Conservation (phyloP, 2,888 invertebrate species). For the Hylaea fasciaria region DNA sequence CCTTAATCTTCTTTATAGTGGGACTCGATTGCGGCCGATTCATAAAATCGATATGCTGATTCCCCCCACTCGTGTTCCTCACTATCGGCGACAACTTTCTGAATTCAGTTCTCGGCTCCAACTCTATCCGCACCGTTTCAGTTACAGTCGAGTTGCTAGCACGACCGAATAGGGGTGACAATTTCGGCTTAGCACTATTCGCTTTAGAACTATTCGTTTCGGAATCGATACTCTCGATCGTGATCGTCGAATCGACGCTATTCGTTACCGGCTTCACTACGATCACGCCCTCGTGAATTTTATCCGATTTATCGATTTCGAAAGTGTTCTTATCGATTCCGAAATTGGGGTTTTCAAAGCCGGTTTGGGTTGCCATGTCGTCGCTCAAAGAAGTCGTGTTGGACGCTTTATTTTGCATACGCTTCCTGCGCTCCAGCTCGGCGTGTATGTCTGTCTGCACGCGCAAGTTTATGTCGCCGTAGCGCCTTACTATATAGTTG, state of each 20-base stretch:
- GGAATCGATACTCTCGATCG: slow-evolving; percentile 72
- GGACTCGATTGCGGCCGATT: slow-evolving; percentile 79
- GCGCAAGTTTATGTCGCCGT: slow-evolving; percentile 86
- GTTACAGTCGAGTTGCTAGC: slow-evolving; percentile 58
- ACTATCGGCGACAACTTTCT: slow-evolving; percentile 77
- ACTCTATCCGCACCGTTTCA: slow-evolving; percentile 68
- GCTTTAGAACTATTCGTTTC: slow-evolving; percentile 41
- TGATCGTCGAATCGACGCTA: slow-evolving; percentile 74
- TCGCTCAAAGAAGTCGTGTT: slow-evolving; percentile 71
- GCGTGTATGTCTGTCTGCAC: slow-evolving; percentile 87
- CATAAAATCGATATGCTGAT: slow-evolving; percentile 72
- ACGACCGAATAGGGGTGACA: slow-evolving; percentile 76
- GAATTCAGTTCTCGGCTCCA: slow-evolving; percentile 73
- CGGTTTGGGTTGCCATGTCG: slow-evolving; percentile 75
- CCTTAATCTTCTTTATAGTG: slow-evolving; percentile 65
- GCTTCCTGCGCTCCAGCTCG: slow-evolving; percentile 79
- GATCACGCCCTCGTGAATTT: slow-evolving; percentile 62
- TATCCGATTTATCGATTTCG: slow-evolving; percentile 40
- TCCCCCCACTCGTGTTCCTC: slow-evolving; percentile 58
- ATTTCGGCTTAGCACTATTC: slow-evolving; percentile 66
- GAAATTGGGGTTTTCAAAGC: slow-evolving; percentile 80
- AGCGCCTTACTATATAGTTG: slow-evolving; percentile 87
- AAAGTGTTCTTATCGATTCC: slow-evolving; percentile 51
- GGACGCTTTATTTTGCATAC: slow-evolving; percentile 65
- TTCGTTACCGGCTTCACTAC: slow-evolving; percentile 71